Percentiles rank a stretch among this genome's conserved stretches.
phyloP scores from a whole-genome alignment of 2,888 invertebrate genomes.

The Tanypteryx hageni region DNA sequence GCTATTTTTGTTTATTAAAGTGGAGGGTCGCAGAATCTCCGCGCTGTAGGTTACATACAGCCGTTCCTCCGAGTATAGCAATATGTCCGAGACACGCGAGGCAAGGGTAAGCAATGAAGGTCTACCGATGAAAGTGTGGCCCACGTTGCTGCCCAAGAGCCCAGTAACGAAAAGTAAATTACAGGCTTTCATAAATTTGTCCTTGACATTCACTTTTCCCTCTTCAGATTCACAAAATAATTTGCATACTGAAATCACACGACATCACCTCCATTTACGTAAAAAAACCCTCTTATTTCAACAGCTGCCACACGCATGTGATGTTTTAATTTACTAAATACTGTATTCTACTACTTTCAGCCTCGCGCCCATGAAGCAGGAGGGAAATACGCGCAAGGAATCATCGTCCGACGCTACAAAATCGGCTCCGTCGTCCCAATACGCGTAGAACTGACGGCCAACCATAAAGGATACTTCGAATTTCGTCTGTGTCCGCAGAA shows the following conservation, averaged over 20 bases:
- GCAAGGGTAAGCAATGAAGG: too few relatives aligned
- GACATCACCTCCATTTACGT: background rate
- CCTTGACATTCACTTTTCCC: too few relatives aligned
- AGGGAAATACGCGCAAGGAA: constrained; percentile 88
- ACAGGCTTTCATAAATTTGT: too few relatives aligned
- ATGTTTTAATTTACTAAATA: background rate
- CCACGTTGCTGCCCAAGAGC: too few relatives aligned
- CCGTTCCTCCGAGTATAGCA: too few relatives aligned
- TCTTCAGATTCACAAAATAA: background rate
- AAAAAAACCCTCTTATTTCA: background rate
- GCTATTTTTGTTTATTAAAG: too few relatives aligned
- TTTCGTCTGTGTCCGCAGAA: constrained; percentile 87
- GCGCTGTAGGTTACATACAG: too few relatives aligned
- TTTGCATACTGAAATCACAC: background rate
- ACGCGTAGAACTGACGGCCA: constrained; percentile 91
- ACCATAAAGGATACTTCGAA: constrained; percentile 91
- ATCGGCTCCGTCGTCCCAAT: constrained; percentile 83
- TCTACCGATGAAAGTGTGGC: too few relatives aligned
- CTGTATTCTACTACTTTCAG: constrained; percentile 69
- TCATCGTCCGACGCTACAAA: constrained; percentile 88
- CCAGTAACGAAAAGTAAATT: too few relatives aligned
- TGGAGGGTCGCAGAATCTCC: too few relatives aligned
- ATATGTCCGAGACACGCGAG: too few relatives aligned
- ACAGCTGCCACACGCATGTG: too few relatives aligned
- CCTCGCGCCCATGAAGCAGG: constrained; percentile 90